These are phyloP conservation scores for Schizopygopsis malacanthus DNA, from an alignment of 2,797 vertebrate species.

Conservation along the genomic window DNA sequence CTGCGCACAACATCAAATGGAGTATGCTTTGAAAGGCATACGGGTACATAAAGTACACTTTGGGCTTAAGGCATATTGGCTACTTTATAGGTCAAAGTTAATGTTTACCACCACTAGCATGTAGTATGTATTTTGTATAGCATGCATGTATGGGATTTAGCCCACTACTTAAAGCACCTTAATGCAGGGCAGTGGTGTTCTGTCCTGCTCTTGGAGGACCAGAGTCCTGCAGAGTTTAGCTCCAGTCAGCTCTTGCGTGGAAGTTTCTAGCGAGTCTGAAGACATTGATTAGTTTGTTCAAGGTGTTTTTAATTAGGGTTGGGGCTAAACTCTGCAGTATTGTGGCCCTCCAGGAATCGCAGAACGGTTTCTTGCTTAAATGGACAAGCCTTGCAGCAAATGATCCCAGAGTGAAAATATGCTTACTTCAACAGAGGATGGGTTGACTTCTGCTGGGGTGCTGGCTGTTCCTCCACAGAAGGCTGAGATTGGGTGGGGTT, in stretches of 20 bases:
- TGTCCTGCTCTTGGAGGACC: background rate
- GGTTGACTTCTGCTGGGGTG: slow-evolving; percentile 84
- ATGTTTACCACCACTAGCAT: background rate
- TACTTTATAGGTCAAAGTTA: background rate
- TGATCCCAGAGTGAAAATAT: slow-evolving; percentile 45
- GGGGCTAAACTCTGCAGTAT: too few relatives aligned
- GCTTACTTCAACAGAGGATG: slow-evolving; percentile 98
- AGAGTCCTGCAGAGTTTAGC: background rate
- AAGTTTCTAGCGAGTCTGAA: background rate
- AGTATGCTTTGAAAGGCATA: too few relatives aligned
- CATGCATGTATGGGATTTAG: background rate
- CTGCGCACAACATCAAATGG: too few relatives aligned
- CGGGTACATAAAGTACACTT: too few relatives aligned
- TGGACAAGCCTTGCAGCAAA: background rate
- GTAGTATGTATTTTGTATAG: background rate
- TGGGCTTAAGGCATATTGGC: background rate
- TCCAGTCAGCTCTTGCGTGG: background rate
- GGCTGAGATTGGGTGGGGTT: slow-evolving; percentile 66
- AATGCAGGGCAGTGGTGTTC: background rate
- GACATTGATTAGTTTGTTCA: background rate
- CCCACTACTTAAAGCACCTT: background rate
- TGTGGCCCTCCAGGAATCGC: background rate
- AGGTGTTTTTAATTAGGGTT: too few relatives aligned
- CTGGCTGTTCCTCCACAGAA: slow-evolving; percentile 76
- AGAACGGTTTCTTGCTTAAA: background rate